Base-by-base conservation (phyloP, 2,797 vertebrate species). In the Mus minutoides region DNA sequence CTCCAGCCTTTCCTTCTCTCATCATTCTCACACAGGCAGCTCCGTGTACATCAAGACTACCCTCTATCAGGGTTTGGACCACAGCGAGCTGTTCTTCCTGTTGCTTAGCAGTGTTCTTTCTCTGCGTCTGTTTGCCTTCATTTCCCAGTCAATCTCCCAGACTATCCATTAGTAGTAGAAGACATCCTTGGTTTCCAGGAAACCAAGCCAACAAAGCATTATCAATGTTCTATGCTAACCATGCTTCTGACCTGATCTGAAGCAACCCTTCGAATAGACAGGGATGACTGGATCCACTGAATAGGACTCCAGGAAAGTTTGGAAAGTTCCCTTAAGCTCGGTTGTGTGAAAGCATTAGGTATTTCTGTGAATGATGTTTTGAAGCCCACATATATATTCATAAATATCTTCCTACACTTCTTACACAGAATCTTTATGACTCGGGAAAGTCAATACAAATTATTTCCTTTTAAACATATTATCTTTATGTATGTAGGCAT, bases 381-480 rank as follows among this genome's bases (percentile, higher is more conserved):
- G 40, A 76, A 91, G 9, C 37, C 67, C 24, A 37, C 67, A 43
- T 37, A 46, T 73, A 1, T 88, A 52, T 69, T 62, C 13, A 49
- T 8, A 88, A 67, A 71, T 31, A 69, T 46, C 49, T 85, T 69
- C 13, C 84, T 22, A 62, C 8, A 60, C 19, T 37, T 54, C 62
- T 82, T 90, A n/a, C 21, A 75, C 21, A 91, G 69, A 77, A 75
- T 91, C 14, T 67, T 19, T 96, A 4, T 82, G 83, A 34, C 49
- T 40, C 4, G 52, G n/a, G 5, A 85, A 37, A 80, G 16, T 78
- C 76, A 43, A 9, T 87, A 54, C 22, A 92, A 62, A 73, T 73
- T 22, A 80, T 89, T 92, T 92, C 4, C n/a, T 40, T 90, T 92
- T 40, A 22, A 52, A 85, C 83, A 71, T 88, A 46, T 29, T 80